Base-by-base conservation (phyloP, 2,113 vertebrate genomes). In the Ploceus nigricollis region DNA sequence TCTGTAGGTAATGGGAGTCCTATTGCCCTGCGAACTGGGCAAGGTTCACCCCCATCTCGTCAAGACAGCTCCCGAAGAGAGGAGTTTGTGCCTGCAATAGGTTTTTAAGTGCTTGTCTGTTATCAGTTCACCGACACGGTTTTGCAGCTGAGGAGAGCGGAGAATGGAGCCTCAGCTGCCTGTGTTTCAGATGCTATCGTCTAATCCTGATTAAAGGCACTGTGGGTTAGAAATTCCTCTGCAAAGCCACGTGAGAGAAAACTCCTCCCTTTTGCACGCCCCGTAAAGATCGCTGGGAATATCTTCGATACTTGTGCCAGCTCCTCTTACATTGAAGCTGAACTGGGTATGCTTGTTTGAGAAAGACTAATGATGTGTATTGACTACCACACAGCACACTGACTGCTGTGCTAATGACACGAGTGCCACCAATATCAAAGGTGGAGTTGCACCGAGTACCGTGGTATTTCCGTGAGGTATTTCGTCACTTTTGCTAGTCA, bases 1-100 rank as follows among this genome's bases (percentile, higher is more conserved):
- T 97, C 97, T 94, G 93, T 94, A 97, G 96, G 96, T 94, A 97
- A 97, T 82, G 86, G 83, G 76, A 87, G 94, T 97, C 93, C 80
- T 70, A 40, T 11, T 87, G 82, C 64, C 89, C 79, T 58, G 40
- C 37, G 7, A 12, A 10, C 37, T 82, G 86, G 71, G 82, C 54
- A 89, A 63, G 56, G 56, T 47, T 50, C 44, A 28, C 42, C 30
- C 60, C 54, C 42, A 4, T 58, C 39, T 63, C 2, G 2, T 45
- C 82, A 94, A 81, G 60, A 47, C 22, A 50, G 40, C 58, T 90
- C 23, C 81, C 8, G 39, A 48, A n/a, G 82, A 66, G 42, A 40
- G 3, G 48, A 51, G 39, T 22, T 44, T 51, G 53, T 78, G 73
- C 6, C 65, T 81, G 13, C 6, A 4, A 37, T 23, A 64, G 60